Percentiles rank a stretch among this genome's conserved stretches.
phyloP scores from a whole-genome alignment of 1,140 invertebrate species.

The Drosophila ficusphila region DNA sequence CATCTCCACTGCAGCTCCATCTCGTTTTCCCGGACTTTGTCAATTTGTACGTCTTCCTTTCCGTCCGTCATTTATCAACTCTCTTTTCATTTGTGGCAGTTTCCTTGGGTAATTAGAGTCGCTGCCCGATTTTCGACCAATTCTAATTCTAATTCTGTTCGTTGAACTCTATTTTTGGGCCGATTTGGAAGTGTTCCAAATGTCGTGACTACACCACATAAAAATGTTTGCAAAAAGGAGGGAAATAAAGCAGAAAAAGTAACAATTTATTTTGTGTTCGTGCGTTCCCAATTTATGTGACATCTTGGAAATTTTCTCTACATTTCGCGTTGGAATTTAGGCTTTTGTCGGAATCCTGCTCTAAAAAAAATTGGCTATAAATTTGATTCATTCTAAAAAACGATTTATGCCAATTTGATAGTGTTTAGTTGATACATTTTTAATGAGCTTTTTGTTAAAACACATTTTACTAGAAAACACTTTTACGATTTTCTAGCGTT shows the following conservation, averaged over 20 bases:
- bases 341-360: constrained; percentile 40
- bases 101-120: constrained; percentile 61
- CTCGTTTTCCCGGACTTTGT: constrained; percentile 35
- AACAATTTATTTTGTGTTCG: constrained; percentile 32
- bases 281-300: constrained; percentile 71
- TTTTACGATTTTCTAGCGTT: too few relatives aligned
- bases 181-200: constrained; percentile 74
- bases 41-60: constrained; percentile 27
- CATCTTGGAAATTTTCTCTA: constrained; percentile 50
- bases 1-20: constrained; percentile 4
- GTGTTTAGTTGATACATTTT: neutral
- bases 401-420: constrained; percentile 33
- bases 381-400: constrained; percentile 3
- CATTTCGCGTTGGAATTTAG: constrained; percentile 16
- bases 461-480: neutral
- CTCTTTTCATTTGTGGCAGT: neutral
- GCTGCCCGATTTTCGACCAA: constrained; percentile 16
- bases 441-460: neutral
- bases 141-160: constrained; percentile 8
- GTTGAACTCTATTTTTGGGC: constrained; percentile 43
- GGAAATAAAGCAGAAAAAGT: constrained; percentile 5
- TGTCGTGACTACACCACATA: constrained; percentile 68
- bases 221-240: constrained; percentile 56
- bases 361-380: constrained; percentile 23
- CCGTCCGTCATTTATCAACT: constrained; percentile 52